phyloP scores from a whole-genome alignment of 2,797 vertebrate species.

The Gymnoscopelus microlampas region DNA sequence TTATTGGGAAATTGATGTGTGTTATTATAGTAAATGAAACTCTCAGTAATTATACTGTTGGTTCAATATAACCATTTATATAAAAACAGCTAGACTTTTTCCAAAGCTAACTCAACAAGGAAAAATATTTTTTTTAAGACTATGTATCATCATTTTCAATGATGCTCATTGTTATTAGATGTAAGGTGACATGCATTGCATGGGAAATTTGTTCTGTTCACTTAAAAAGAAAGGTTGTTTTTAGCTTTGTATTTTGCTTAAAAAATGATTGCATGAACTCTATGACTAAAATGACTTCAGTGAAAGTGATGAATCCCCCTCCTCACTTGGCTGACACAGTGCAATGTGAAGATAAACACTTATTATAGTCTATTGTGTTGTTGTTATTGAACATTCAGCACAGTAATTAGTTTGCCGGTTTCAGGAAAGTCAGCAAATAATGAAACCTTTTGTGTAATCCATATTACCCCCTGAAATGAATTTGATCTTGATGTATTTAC shows the following conservation, averaged over 20 bases:
- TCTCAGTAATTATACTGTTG: constrained; percentile 55
- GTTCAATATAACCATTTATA: constrained; percentile 27
- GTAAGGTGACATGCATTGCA: no score
- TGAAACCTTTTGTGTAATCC: constrained; percentile 11
- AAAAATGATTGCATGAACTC: no score
- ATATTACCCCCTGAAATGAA: background rate
- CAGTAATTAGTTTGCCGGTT: background rate
- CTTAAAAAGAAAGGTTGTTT: no score
- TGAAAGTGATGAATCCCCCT: background rate
- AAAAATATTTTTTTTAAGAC: no score
- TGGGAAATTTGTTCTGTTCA: no score
- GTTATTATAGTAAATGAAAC: constrained; percentile 61
- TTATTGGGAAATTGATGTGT: constrained; percentile 72
- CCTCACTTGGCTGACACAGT: background rate
- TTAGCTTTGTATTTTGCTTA: no score
- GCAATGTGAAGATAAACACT: background rate
- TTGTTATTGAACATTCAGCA: constrained; percentile 8
- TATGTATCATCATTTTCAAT: no score
- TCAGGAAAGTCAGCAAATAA: constrained; percentile 5
- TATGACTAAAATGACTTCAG: background rate
- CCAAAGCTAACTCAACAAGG: constrained; percentile 7
- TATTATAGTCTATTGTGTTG: background rate
- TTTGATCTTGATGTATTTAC: background rate
- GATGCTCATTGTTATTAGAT: no score
- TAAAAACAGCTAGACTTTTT: constrained; percentile 21